phyloP scores from a whole-genome alignment of 2,888 invertebrate genomes.

The Lymantria monacha region DNA sequence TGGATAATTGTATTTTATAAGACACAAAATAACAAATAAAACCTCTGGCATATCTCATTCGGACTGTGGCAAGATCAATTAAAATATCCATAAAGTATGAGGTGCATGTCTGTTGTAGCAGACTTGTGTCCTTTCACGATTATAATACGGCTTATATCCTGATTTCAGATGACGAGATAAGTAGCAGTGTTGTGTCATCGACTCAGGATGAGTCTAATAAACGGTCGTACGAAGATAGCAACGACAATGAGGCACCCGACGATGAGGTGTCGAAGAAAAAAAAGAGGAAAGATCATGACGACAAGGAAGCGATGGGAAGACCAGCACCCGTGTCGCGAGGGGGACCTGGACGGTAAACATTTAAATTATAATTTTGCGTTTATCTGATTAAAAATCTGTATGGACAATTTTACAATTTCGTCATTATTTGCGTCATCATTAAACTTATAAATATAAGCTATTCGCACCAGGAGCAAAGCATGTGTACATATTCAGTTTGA shows the following conservation, averaged over 20 bases:
- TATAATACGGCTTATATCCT: background rate
- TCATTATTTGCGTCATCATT: too few species aligned
- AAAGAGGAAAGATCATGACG: constrained; percentile 88
- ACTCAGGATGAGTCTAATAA: constrained; percentile 66
- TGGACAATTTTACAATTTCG: background rate
- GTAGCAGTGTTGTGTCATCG: constrained; percentile 65
- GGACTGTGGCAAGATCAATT: too few species aligned
- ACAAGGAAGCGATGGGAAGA: constrained; percentile 80
- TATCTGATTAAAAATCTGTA: background rate
- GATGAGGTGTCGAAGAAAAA: constrained; percentile 89
- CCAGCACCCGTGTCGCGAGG: constrained; percentile 64
- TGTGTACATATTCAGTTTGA: too few species aligned
- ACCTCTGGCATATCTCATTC: too few species aligned
- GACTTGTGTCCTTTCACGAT: too few species aligned
- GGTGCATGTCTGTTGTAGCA: too few species aligned
- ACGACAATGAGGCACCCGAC: constrained; percentile 74
- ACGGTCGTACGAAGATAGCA: constrained; percentile 72
- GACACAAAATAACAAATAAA: too few species aligned
- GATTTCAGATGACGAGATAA: constrained; percentile 52
- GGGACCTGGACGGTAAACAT: constrained; percentile 64
- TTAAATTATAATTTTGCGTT: background rate
- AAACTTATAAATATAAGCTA: too few species aligned
- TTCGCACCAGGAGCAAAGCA: too few species aligned
- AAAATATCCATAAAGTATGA: too few species aligned
- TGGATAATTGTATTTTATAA: too few species aligned